Conservation (phyloP, 2,797 vertebrate species). For the Gymnodraco acuticeps region DNA sequence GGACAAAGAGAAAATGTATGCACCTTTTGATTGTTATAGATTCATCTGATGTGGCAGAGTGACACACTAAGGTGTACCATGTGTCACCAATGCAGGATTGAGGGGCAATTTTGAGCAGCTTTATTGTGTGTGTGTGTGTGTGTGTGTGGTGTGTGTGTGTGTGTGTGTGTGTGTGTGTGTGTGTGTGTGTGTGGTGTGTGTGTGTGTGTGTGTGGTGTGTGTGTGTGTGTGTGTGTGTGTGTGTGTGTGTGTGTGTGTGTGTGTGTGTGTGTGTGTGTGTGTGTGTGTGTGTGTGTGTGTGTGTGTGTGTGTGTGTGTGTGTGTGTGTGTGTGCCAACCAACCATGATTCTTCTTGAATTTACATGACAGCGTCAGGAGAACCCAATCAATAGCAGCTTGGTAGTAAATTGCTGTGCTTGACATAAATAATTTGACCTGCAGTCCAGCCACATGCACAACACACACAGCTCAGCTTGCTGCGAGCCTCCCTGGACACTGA, state of each 20-base stretch:
- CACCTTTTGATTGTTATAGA: slow-evolving; percentile 51
- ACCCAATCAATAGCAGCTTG: slow-evolving; percentile 80
- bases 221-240: slow-evolving; percentile 47
- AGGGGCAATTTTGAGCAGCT: slow-evolving; percentile 44
- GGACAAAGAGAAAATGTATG: slow-evolving; percentile 31
- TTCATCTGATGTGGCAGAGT: slow-evolving; percentile 21
- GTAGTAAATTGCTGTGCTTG: slow-evolving; percentile 79
- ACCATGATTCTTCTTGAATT: slow-evolving; percentile 74
- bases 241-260: slow-evolving; percentile 39
- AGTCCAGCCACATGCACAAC: slow-evolving; percentile 58
- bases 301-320: slow-evolving; percentile 23
- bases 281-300: slow-evolving; percentile 5
- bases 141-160: slow-evolving; percentile 35
- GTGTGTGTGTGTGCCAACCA: slow-evolving; percentile 52
- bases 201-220: slow-evolving; percentile 25
- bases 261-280: slow-evolving; percentile 36
- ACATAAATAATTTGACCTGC: slow-evolving; percentile 78
- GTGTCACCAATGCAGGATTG: slow-evolving; percentile 25
- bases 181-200: slow-evolving; percentile 49
- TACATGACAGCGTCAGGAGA: slow-evolving; percentile 74
- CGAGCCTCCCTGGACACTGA: slow-evolving; percentile 39
- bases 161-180: slow-evolving; percentile 46
- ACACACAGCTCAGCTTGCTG: slow-evolving; percentile 58
- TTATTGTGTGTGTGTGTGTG: slow-evolving; percentile 12
- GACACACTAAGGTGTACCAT: slow-evolving; percentile 21